Evolutionary conservation across 2,113 vertebrate species (phyloP), one percentile per base, ranked within the genome.

Genomic region (Thinocorus orbignyianus): DNA sequence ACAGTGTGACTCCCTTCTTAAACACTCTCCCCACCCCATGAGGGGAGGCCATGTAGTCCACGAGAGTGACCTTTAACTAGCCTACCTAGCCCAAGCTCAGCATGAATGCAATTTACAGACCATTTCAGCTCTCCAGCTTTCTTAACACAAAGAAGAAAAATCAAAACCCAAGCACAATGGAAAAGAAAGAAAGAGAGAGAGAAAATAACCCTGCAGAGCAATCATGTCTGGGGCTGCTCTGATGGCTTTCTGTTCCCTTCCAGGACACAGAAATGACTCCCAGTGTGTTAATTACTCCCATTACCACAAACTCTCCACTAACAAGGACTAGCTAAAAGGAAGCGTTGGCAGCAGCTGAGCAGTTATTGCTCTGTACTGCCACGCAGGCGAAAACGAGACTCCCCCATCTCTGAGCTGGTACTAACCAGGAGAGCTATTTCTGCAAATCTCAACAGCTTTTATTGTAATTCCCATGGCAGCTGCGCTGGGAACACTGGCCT

Each of bases 261-360:
- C 97, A 98, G 96, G 97, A 97, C 98, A 98, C 86, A 97, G 97
- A 97, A 92, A 97, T 95, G 92, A 96, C 96, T 94, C 98, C 98
- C 93, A 97, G 97, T 96, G 98, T 97, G 98, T 97, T 98, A 98
- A 98, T 98, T 97, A 97, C 94, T 97, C 97, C 96, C 95, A 98
- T 98, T 98, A 98, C 96, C 95, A 97, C 97, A 98, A 98, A 97
- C 97, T 97, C 97, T 97, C 96, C 83, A 92, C 97, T 97, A 97
- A 98, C 90, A 97, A 98, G 97, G 96, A 96, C 95, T 70, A 92
- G 93, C 86, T 70, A 86, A 88, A 95, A 97, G 90, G 81, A 96
- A 88, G 93, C 61, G 1, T 90, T 90, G 94, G 95, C 95, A 94
- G 95, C 92, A 94, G 90, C 92, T 91, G 95, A 97, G 95, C 91